phyloP scores from a whole-genome alignment of 2,888 invertebrate species.

The Lasioglossum leucozonium region DNA sequence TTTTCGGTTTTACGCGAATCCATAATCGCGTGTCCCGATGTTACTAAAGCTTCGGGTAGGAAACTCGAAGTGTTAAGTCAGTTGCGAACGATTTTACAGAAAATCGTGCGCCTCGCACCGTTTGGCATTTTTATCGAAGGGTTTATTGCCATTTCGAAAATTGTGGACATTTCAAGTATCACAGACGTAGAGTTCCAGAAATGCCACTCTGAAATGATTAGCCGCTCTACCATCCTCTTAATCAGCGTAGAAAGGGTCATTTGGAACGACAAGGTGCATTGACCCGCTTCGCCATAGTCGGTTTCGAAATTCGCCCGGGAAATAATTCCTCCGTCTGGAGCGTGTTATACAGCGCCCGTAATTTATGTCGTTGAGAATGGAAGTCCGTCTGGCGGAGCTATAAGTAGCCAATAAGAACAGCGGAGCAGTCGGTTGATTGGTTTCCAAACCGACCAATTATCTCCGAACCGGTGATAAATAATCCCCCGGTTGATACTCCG shows the following conservation, averaged over 20 bases:
- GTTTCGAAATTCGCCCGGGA: slow-evolving; percentile 9
- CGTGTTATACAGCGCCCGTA: not conserved
- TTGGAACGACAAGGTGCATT: slow-evolving; percentile 17
- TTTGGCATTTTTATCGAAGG: too few relatives aligned
- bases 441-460: slow-evolving; percentile 61
- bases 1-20: not conserved
- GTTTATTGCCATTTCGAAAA: too few relatives aligned
- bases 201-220: not conserved
- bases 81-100: not conserved
- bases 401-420: slow-evolving; percentile 23
- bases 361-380: slow-evolving; percentile 22
- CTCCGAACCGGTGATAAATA: slow-evolving; percentile 56
- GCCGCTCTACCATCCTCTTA: not conserved
- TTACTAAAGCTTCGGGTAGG: not conserved
- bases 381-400: slow-evolving; percentile 10
- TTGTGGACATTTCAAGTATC: too few relatives aligned
- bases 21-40: not conserved
- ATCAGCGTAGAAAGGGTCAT: slow-evolving; percentile 26
- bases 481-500: slow-evolving; percentile 43
- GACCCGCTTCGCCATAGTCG: slow-evolving; percentile 12
- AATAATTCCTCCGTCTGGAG: not conserved
- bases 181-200: not conserved
- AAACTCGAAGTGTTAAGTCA: not conserved
- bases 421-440: slow-evolving; percentile 47
- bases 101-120: too few relatives aligned